Evolutionary conservation across 2,888 invertebrate species (phyloP).

Genomic region (Drosophila putrida): DNA sequence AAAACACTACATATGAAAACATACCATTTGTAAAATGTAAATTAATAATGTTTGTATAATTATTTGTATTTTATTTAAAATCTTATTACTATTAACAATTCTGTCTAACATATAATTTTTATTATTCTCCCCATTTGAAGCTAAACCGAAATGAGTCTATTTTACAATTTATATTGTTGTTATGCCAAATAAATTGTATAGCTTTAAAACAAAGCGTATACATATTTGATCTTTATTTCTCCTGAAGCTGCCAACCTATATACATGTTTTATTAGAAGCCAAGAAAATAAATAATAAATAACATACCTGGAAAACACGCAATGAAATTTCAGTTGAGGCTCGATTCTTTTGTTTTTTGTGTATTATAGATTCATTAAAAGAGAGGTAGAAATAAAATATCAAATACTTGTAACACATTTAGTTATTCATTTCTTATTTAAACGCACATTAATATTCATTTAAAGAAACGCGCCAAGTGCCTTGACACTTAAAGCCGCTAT

Average conservation of each 20-base stretch:
- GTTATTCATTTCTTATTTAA: constrained; percentile 58
- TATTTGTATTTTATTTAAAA: too few species aligned
- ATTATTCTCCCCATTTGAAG: not conserved
- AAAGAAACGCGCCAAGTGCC: constrained; percentile 39
- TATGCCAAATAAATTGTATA: constrained; percentile 37
- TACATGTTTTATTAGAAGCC: too few species aligned
- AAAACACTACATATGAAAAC: not conserved
- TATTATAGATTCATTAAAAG: constrained; percentile 1
- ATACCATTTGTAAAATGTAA: too few species aligned
- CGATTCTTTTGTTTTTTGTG: not conserved
- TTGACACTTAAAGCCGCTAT: constrained; percentile 67
- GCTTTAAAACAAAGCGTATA: constrained; percentile 29
- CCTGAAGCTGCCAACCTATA: not conserved
- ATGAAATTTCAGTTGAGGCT: not conserved
- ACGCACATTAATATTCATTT: constrained; percentile 68
- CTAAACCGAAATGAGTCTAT: not conserved
- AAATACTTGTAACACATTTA: constrained; percentile 43
- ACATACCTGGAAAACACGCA: too few species aligned
- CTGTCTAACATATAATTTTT: too few species aligned
- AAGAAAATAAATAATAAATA: not conserved
- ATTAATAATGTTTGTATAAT: too few species aligned
- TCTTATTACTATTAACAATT: too few species aligned
- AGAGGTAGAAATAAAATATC: constrained; percentile 22
- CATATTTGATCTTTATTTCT: not conserved
- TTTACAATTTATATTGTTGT: constrained; percentile 12